phyloP scores from a whole-genome alignment of 1,140 invertebrate genomes.

The Musca domestica region DNA sequence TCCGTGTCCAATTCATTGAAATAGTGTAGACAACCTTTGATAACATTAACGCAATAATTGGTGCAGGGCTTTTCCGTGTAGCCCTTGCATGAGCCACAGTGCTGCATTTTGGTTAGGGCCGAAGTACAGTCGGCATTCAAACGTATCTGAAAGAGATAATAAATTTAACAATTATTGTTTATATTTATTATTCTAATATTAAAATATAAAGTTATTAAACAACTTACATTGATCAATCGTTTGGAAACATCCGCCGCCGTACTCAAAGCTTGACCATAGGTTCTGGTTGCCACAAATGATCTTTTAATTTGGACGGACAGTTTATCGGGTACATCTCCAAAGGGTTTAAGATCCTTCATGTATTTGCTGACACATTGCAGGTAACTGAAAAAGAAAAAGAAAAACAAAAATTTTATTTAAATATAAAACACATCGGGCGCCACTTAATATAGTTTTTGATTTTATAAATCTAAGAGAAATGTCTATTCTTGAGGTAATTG shows the following conservation, averaged over 20 bases:
- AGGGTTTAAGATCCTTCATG: slow-evolving; percentile 90
- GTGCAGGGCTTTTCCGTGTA: slow-evolving; percentile 71
- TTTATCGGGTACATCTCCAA: slow-evolving; percentile 91
- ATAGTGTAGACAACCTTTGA: slow-evolving; percentile 84
- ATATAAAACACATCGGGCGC: too few relatives aligned
- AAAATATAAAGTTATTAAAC: not conserved
- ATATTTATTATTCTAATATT: not conserved
- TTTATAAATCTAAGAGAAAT: too few relatives aligned
- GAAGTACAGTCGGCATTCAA: slow-evolving; percentile 70
- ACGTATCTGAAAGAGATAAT: slow-evolving; percentile 49
- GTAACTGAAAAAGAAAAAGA: slow-evolving; percentile 58
- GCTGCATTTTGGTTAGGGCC: slow-evolving; percentile 79
- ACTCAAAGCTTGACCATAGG: slow-evolving; percentile 84
- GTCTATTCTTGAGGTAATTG: too few relatives aligned
- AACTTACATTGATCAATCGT: slow-evolving; percentile 75
- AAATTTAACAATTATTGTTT: not conserved
- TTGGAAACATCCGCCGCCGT: slow-evolving; percentile 80
- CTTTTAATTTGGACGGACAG: slow-evolving; percentile 83
- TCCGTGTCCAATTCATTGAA: slow-evolving; percentile 79
- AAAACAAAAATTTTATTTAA: not conserved
- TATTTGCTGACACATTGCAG: slow-evolving; percentile 82
- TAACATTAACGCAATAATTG: slow-evolving; percentile 85
- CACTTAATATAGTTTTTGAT: too few relatives aligned
- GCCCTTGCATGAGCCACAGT: slow-evolving; percentile 81
- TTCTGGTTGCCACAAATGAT: slow-evolving; percentile 90